Percentiles rank a stretch among this genome's conserved stretches.
Evolutionary conservation across 2,888 invertebrate species (phyloP).

Genomic region (Sycophila texana): DNA sequence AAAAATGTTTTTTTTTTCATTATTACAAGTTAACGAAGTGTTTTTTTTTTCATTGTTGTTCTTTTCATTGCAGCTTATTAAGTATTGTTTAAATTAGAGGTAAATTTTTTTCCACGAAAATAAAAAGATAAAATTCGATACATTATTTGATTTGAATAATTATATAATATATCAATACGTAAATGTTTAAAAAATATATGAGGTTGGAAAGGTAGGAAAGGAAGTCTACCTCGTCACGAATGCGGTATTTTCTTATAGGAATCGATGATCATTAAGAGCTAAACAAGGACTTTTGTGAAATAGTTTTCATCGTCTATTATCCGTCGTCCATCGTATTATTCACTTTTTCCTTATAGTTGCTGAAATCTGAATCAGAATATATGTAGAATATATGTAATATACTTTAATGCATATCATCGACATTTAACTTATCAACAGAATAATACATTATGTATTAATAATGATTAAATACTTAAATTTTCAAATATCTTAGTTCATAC

Average conservation of each 20-base stretch:
- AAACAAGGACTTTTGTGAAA: constrained; percentile 14
- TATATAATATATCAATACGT: background rate
- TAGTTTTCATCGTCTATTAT: constrained; percentile 19
- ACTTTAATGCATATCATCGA: constrained; percentile 53
- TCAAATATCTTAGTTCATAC: constrained; percentile 47
- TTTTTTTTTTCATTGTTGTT: constrained; percentile 2
- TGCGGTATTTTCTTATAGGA: constrained; percentile 20
- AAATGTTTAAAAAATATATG: constrained; percentile 35
- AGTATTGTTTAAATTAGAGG: constrained; percentile 5
- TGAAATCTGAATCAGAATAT: constrained; percentile 15
- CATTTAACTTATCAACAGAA: constrained; percentile 54
- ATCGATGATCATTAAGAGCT: constrained; percentile 9
- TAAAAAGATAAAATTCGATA: background rate
- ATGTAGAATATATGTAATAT: constrained; percentile 32
- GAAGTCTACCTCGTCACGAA: constrained; percentile 31
- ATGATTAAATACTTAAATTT: constrained; percentile 50
- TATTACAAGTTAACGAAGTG: constrained; percentile 24
- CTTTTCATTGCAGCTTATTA: constrained; percentile 13
- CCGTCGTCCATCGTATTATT: background rate
- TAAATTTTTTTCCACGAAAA: constrained; percentile 21
- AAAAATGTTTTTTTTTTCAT: constrained; percentile 29
- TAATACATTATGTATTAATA: constrained; percentile 46
- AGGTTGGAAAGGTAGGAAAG: constrained; percentile 23
- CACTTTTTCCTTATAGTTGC: background rate
- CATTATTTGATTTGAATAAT: background rate